Evolutionary conservation across 2,888 invertebrate genomes (phyloP).

Genomic region (Cheilosia variabilis): DNA sequence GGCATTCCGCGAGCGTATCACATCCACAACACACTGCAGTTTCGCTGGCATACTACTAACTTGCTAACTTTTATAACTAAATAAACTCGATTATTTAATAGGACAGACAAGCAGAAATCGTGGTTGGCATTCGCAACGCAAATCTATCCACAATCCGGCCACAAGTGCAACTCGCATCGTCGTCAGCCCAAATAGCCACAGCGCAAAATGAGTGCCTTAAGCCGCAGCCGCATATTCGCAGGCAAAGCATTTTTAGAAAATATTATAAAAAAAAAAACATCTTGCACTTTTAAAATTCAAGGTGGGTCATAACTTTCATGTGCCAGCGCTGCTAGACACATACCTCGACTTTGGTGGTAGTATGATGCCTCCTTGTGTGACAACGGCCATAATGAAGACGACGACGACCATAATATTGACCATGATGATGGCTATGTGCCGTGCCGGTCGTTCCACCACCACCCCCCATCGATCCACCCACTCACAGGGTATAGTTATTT

Average conservation of each 20-base stretch:
- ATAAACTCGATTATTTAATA: slow-evolving; percentile 75
- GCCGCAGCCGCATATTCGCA: background rate
- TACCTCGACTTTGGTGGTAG: slow-evolving; percentile 31
- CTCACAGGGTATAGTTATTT: slow-evolving; percentile 25
- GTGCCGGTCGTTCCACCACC: slow-evolving; percentile 22
- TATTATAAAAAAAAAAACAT: slow-evolving; percentile 2
- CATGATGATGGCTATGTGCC: slow-evolving; percentile 57
- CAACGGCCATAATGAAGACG: slow-evolving; percentile 9
- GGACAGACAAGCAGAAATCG: slow-evolving; percentile 69
- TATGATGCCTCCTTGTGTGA: slow-evolving; percentile 41
- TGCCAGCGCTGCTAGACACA: slow-evolving; percentile 35
- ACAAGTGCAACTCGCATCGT: slow-evolving; percentile 27
- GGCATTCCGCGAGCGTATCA: slow-evolving; percentile 54
- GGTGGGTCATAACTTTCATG: slow-evolving; percentile 73
- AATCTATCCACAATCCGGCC: slow-evolving; percentile 13
- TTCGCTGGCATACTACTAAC: slow-evolving; percentile 74
- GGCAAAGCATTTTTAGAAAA: slow-evolving; percentile 50
- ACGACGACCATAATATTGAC: slow-evolving; percentile 43
- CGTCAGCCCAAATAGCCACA: slow-evolving; percentile 46
- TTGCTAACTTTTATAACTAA: slow-evolving; percentile 76
- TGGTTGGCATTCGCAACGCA: slow-evolving; percentile 58
- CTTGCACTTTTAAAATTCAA: slow-evolving; percentile 71
- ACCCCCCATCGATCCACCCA: background rate
- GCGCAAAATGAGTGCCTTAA: slow-evolving; percentile 66
- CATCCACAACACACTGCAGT: slow-evolving; percentile 50